Percentiles rank a stretch among this genome's conserved stretches.
phyloP scores from a whole-genome alignment of 1,140 invertebrate genomes.

The Sycobia sp. region DNA sequence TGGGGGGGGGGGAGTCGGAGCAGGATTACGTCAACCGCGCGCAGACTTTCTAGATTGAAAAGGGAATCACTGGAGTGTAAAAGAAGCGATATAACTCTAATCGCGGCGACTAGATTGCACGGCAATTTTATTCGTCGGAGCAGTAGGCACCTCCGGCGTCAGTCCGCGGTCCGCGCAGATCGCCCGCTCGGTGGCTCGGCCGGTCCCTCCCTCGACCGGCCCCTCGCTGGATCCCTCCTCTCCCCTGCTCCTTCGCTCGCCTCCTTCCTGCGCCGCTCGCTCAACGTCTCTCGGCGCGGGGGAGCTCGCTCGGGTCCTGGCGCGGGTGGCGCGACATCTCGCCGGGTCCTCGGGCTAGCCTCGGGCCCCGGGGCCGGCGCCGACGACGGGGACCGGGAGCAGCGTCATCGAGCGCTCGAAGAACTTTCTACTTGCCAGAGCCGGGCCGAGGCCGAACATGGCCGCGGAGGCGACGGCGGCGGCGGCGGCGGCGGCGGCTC shows the following conservation, averaged over 20 bases:
- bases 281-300: neutral
- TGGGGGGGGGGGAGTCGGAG: too few species aligned
- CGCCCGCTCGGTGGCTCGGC: too few species aligned
- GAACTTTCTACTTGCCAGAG: constrained; percentile 48
- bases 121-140: neutral
- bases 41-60: constrained; percentile 27
- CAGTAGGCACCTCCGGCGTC: neutral
- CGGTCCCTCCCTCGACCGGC: neutral
- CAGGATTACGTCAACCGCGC: constrained; percentile 25
- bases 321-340: neutral
- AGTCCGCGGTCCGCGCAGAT: neutral
- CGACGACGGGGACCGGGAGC: constrained; percentile 68
- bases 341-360: neutral
- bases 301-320: neutral
- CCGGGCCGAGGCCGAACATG: constrained; percentile 51
- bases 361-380: constrained; percentile 71
- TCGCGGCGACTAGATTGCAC: constrained; percentile 7
- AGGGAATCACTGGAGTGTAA: constrained; percentile 22
- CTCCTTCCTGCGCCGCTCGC: too few species aligned
- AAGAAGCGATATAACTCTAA: constrained; percentile 8
- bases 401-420: constrained; percentile 51
- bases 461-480: constrained; percentile 13
- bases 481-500: neutral
- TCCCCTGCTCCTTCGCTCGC: too few species aligned
- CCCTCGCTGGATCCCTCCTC: neutral